Evolutionary conservation across 1,140 invertebrate genomes (phyloP).

Genomic region (Euglossa dilemma): DNA sequence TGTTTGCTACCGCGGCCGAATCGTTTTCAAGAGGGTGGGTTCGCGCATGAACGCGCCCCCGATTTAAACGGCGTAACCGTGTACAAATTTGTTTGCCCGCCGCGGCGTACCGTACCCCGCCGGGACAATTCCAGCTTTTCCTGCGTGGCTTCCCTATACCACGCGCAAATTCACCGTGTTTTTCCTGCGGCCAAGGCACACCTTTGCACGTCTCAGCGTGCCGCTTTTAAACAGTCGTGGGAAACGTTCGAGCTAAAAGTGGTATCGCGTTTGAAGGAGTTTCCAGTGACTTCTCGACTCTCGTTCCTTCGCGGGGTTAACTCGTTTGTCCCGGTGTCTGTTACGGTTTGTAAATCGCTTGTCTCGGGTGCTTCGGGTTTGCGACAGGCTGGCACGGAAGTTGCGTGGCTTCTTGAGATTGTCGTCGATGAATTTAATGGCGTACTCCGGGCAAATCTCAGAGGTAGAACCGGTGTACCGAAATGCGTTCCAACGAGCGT

Average conservation of each 20-base stretch:
- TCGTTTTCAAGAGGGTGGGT: constrained; percentile 24
- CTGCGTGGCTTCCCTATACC: constrained; percentile 2
- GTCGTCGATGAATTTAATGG: not conserved
- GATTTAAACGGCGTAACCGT: constrained; percentile 19
- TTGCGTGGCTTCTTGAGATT: not conserved
- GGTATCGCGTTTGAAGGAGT: not conserved
- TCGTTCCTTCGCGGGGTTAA: not conserved
- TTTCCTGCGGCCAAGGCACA: not conserved
- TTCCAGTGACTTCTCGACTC: not conserved
- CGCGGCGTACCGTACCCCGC: not conserved
- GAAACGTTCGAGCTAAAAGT: not conserved
- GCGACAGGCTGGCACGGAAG: too few species aligned
- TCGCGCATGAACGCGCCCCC: constrained; percentile 19
- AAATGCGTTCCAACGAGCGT: not conserved
- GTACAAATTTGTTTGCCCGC: constrained; percentile 40
- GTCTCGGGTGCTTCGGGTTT: not conserved
- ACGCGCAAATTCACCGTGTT: not conserved
- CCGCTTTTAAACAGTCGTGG: not conserved
- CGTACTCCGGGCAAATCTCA: too few species aligned
- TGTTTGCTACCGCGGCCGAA: not conserved
- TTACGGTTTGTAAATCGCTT: not conserved
- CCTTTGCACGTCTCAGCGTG: not conserved
- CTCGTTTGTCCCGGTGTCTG: not conserved
- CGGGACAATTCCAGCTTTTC: constrained; percentile 16
- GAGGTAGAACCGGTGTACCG: not conserved